phyloP scores from a whole-genome alignment of 2,113 vertebrate species.

The Lagenorhynchus albirostris region DNA sequence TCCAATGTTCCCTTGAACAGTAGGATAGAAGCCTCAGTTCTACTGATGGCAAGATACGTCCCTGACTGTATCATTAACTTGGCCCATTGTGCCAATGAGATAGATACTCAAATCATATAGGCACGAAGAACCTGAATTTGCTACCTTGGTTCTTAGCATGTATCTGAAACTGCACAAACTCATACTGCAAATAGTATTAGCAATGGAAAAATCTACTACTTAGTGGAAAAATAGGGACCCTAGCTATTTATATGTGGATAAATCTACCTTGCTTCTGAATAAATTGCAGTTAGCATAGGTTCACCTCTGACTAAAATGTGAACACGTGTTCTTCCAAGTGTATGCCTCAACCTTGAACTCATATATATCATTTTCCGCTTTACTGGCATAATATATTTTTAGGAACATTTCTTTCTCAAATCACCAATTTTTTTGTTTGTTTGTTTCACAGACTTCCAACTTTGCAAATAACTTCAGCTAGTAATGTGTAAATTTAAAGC shows the following conservation, averaged over 20 bases:
- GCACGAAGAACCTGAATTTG: background rate
- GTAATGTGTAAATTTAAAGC: background rate
- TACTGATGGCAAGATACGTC: background rate
- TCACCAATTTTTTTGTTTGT: background rate
- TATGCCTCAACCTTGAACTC: background rate
- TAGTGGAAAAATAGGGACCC: background rate
- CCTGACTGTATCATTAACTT: background rate
- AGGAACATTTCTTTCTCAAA: background rate
- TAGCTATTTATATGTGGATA: background rate
- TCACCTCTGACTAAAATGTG: background rate
- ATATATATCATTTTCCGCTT: background rate
- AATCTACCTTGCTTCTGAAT: background rate
- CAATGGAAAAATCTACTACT: background rate
- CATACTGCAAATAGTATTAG: background rate
- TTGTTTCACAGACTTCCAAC: background rate
- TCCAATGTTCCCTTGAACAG: background rate
- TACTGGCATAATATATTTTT: background rate
- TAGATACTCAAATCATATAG: background rate
- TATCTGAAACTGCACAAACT: background rate
- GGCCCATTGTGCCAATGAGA: background rate
- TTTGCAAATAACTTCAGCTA: constrained; percentile 35
- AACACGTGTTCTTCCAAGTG: background rate
- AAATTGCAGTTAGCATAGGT: background rate
- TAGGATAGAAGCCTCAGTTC: background rate
- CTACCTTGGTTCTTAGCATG: background rate